Evolutionary conservation across 1,140 invertebrate genomes (phyloP), one percentile per base, ranked within the genome.

Genomic region (Bombus superbus): DNA sequence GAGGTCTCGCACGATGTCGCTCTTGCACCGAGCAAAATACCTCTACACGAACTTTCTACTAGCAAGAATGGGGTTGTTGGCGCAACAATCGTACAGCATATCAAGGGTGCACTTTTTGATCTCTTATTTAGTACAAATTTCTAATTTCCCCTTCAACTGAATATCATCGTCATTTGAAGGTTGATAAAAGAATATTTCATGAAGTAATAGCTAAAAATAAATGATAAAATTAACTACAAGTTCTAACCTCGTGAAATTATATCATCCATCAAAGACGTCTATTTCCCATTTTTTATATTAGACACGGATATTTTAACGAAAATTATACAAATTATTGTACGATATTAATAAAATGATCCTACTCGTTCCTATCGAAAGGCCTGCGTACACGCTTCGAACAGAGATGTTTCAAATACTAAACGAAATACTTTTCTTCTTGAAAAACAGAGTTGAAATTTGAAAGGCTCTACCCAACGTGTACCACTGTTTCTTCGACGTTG

Each of bases 31-130:
- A 88, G 82, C 83, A 83, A 90, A 94, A 94, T 93, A 93, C 92
- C 92, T 92, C 90, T 88, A 84, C 91, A 91, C 89, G 92, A 92
- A 95, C 94, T 95, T 95, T 95, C 94, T 95, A 95, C 94, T 94
- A 87, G 90, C 92, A 86, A 87, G 92, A 94, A 95, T 92, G 92
- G 94, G 94, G 94, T 94, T 95, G 93, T 93, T 79, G 71, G 84
- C 81, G 86, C 79, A 78, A 82, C 86, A 85, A 83, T 86, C 40
- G 47, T 83, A 74, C 86, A 66, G 47, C 44, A 32, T 69, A 83
- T n/a, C 57, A 35, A 85, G 83, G 88, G 86, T 90, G 69, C 69
- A 79, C 59, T 62, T 79, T 76, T 82, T 22, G 18, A 64, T 77
- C 35, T 75, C 53, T 64, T 57, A 35, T 75, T 74, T 77, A 77